Percentiles rank a stretch among this genome's conserved stretches.
phyloP scores from a whole-genome alignment of 2,888 invertebrate genomes.

The Tipula helvola region DNA sequence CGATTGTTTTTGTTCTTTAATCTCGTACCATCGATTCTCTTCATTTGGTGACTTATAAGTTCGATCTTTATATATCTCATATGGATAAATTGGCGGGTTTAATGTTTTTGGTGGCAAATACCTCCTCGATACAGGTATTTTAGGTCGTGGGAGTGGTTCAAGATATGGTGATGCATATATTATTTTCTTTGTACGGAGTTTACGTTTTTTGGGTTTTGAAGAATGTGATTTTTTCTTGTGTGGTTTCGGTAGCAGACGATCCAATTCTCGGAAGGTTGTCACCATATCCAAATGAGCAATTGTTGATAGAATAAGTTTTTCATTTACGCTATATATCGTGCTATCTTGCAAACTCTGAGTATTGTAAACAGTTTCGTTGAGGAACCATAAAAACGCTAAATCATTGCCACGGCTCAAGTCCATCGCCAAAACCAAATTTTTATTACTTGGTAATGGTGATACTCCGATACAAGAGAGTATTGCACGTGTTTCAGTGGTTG shows the following conservation, averaged over 20 bases:
- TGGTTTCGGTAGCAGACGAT: constrained; percentile 25
- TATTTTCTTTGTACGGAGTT: not conserved
- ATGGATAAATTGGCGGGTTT: constrained; percentile 7
- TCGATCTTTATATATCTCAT: constrained; percentile 16
- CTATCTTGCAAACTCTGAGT: not conserved
- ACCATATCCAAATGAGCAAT: constrained; percentile 29
- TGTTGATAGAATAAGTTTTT: constrained; percentile 27
- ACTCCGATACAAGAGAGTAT: constrained; percentile 24
- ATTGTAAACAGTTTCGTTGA: constrained; percentile 27
- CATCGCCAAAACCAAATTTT: constrained; percentile 20
- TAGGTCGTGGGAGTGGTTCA: constrained; percentile 20
- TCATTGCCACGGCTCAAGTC: constrained; percentile 27
- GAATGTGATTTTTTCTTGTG: not conserved
- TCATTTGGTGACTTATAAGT: constrained; percentile 18
- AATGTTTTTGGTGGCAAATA: not conserved
- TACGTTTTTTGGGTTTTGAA: not conserved
- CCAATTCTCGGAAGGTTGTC: constrained; percentile 27
- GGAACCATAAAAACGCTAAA: constrained; percentile 32
- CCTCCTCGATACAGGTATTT: not conserved
- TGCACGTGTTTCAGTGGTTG: constrained; percentile 21
- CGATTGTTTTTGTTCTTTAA: constrained; percentile 12
- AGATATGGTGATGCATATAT: constrained; percentile 23
- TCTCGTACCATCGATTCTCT: constrained; percentile 23
- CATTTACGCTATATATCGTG: constrained; percentile 23
- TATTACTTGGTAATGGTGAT: constrained; percentile 19